A percentile compares a stretch with the other conserved stretches of the same genome.
phyloP scores from a whole-genome alignment of 2,113 vertebrate species.

The Myxocyprinus asiaticus region DNA sequence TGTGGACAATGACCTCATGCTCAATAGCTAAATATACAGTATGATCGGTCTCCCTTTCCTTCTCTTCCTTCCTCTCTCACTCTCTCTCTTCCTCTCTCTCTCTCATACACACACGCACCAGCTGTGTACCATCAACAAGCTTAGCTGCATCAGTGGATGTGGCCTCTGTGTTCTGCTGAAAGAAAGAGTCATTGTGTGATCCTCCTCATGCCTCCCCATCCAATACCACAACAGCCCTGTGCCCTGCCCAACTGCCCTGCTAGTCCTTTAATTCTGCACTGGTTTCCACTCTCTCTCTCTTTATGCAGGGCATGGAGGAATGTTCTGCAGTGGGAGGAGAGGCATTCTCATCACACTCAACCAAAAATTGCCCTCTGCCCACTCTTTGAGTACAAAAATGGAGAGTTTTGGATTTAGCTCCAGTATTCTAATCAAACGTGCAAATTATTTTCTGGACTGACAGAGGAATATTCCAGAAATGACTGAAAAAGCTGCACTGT shows the following conservation, averaged over 20 bases:
- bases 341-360: constrained; percentile 39
- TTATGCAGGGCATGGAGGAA: constrained; percentile 36
- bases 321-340: constrained; percentile 36
- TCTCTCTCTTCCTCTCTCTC: background rate
- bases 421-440: background rate
- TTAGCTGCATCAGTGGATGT: constrained; percentile 15
- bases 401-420: background rate
- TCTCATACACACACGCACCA: background rate
- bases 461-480: background rate
- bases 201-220: background rate
- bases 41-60: background rate
- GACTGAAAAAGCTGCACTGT: too few species aligned
- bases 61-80: constrained; percentile 16
- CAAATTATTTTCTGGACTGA: background rate
- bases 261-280: constrained; percentile 28
- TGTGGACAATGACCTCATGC: constrained; percentile 16
- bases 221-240: constrained; percentile 23
- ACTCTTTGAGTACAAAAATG: background rate
- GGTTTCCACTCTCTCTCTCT: constrained; percentile 3
- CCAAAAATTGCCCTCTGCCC: constrained; percentile 21
- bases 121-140: constrained; percentile 30
- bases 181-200: constrained; percentile 30
- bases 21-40: constrained; percentile 11
- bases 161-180: constrained; percentile 23
- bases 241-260: constrained; percentile 22